Conservation (phyloP, 2,113 vertebrate genomes). For the Muntiacus reevesi region DNA sequence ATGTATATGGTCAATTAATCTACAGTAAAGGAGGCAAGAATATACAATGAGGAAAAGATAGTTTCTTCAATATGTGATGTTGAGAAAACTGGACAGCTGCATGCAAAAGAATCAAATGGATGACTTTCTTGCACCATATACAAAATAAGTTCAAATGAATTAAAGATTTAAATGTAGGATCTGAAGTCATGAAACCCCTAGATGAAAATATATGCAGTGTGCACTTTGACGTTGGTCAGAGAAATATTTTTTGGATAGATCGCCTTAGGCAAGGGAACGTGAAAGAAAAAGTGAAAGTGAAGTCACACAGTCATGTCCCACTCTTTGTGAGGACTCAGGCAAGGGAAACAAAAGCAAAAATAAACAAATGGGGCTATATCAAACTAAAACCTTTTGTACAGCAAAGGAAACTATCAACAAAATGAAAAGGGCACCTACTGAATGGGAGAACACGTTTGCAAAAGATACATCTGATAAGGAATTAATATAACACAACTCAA, state of each 20-base stretch:
- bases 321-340: neutral
- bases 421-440: neutral
- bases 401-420: neutral
- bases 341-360: neutral
- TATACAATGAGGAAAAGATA: neutral
- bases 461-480: neutral
- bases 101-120: neutral
- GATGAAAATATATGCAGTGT: neutral
- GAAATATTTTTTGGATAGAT: neutral
- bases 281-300: neutral
- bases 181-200: neutral
- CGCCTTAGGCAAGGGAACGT: neutral
- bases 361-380: neutral
- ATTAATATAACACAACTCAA: neutral
- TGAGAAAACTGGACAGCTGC: neutral
- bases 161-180: neutral
- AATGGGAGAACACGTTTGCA: neutral
- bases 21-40: neutral
- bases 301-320: neutral
- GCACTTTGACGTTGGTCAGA: neutral
- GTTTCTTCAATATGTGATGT: neutral
- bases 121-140: neutral
- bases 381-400: neutral
- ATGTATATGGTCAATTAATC: neutral
- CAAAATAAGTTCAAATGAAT: neutral